phyloP scores from a whole-genome alignment of 35 echinoderm and acorn worm species.

The Diadema setosum region DNA sequence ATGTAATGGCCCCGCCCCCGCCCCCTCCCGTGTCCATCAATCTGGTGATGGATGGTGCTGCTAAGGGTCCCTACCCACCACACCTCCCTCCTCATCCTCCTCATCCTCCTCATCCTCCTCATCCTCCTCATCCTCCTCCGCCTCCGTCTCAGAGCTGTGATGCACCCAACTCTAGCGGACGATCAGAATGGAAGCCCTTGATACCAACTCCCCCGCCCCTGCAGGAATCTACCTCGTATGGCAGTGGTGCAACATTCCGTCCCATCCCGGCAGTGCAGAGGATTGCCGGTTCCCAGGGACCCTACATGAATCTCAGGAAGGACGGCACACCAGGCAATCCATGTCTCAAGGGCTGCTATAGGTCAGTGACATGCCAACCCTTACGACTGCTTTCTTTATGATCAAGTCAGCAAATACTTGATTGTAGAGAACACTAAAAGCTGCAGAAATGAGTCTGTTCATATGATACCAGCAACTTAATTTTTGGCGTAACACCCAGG shows the following conservation, averaged over 20 bases:
- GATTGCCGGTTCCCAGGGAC: not conserved
- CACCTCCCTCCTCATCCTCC: not conserved
- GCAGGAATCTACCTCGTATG: not conserved
- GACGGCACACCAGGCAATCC: conserved; percentile 6
- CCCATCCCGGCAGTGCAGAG: conserved; percentile 50
- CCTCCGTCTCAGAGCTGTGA: too few species aligned
- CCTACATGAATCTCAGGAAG: not conserved
- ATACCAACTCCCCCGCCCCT: not conserved
- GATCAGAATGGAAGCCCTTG: not conserved
- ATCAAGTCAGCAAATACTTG: too few species aligned
- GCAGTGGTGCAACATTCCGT: not conserved
- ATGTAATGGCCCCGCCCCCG: not conserved
- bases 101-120: not conserved
- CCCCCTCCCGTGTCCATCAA: not conserved
- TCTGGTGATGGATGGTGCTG: not conserved
- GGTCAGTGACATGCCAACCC: too few species aligned
- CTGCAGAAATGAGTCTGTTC: too few species aligned
- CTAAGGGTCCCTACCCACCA: not conserved
- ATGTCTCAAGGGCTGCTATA: not conserved
- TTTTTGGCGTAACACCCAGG: too few species aligned
- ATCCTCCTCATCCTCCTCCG: not conserved
- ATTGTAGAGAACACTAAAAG: too few species aligned
- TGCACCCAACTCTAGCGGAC: not conserved
- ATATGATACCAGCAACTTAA: too few species aligned
- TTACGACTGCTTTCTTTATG: too few species aligned